Evolutionary conservation across 2,113 vertebrate genomes (phyloP).

Genomic region (Lates calcarifer): DNA sequence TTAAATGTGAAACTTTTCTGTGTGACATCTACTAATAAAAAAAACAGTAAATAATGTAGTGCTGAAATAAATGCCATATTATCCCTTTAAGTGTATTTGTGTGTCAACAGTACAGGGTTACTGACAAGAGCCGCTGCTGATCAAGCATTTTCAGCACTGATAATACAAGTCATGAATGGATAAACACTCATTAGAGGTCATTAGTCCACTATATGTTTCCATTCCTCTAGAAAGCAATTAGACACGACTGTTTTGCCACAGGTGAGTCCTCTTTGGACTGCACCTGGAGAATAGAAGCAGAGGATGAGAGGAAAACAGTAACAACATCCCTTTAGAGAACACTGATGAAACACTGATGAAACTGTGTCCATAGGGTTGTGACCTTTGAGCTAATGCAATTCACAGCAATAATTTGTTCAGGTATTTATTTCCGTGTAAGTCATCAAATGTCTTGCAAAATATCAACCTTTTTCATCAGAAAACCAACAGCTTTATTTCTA

Average conservation of each 20-base stretch:
- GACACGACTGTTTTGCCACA: slow-evolving; percentile 28
- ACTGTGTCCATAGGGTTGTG: slow-evolving; percentile 26
- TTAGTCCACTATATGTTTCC: slow-evolving; percentile 56
- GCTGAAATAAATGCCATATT: not conserved
- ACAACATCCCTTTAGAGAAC: slow-evolving; percentile 51
- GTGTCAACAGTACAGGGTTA: not conserved
- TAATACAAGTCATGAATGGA: slow-evolving; percentile 22
- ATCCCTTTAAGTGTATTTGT: not conserved
- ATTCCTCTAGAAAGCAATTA: slow-evolving; percentile 71
- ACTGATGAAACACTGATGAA: slow-evolving; percentile 65
- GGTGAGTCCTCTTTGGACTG: slow-evolving; percentile 55
- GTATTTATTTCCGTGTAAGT: not conserved
- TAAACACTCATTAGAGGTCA: slow-evolving; percentile 49
- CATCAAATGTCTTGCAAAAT: too few species aligned
- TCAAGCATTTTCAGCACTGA: not conserved
- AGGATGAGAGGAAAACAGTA: slow-evolving; percentile 40
- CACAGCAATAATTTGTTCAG: not conserved
- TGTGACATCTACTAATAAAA: not conserved
- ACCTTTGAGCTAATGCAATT: slow-evolving; percentile 19
- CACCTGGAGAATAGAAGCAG: slow-evolving; percentile 58
- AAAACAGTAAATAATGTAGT: not conserved
- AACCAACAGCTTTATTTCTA: not conserved
- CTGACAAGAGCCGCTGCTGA: not conserved
- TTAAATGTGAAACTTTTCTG: not conserved
- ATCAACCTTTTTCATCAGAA: not conserved